phyloP scores from a whole-genome alignment of 2,888 invertebrate genomes.

The Uloborus plumipes region DNA sequence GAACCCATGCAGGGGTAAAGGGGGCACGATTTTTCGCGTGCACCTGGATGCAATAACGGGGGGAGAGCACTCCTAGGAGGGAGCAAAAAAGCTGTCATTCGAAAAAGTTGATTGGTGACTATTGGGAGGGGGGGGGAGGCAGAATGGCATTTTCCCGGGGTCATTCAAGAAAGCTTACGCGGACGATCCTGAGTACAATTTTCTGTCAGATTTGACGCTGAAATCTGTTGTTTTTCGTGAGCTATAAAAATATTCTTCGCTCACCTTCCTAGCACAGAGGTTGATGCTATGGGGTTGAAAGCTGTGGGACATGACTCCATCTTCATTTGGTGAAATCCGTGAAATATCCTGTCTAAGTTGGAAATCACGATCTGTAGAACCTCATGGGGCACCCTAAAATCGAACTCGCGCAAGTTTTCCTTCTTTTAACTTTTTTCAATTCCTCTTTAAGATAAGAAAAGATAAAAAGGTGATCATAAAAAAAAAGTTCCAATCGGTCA shows the following conservation, averaged over 20 bases:
- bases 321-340: slow-evolving; percentile 4
- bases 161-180: slow-evolving; percentile 8
- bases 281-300: too few species aligned
- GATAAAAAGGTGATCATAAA: too few species aligned
- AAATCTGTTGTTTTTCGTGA: slow-evolving; percentile 19
- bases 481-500: too few species aligned
- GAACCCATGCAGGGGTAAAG: slow-evolving; percentile 14
- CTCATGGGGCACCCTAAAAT: too few species aligned
- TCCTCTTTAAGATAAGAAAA: too few species aligned
- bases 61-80: background rate
- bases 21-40: slow-evolving; percentile 20
- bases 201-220: slow-evolving; percentile 16
- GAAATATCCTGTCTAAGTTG: slow-evolving; percentile 11
- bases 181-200: background rate
- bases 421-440: too few species aligned
- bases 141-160: slow-evolving; percentile 8
- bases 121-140: background rate
- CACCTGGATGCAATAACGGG: slow-evolving; percentile 19
- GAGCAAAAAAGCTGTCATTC: slow-evolving; percentile 29
- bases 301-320: too few species aligned
- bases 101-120: slow-evolving; percentile 51
- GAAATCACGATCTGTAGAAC: background rate
- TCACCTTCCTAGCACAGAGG: slow-evolving; percentile 2
- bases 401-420: too few species aligned
- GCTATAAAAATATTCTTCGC: slow-evolving; percentile 23